Evolutionary conservation across 2,113 vertebrate species (phyloP).

Genomic region (Perognathus longimembris): DNA sequence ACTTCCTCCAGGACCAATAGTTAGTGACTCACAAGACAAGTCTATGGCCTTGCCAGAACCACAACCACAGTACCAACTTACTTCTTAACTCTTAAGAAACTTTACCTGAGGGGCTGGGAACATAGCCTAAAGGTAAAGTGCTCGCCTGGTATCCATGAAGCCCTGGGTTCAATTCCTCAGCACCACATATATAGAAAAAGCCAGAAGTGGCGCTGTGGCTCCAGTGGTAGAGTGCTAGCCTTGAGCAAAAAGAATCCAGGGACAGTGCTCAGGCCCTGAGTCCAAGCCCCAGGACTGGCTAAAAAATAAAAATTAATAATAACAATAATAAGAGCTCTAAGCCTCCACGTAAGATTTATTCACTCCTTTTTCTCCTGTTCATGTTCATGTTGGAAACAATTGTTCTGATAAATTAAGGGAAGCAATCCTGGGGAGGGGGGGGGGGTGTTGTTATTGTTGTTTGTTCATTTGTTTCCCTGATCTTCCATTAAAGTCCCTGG

Average conservation of each 20-base stretch:
- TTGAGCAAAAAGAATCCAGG: no score
- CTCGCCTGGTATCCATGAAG: no score
- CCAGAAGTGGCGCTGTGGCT: no score
- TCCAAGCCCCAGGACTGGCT: no score
- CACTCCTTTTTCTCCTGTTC: neutral
- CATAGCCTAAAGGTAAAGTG: no score
- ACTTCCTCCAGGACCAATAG: constrained; percentile 33
- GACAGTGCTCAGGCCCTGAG: no score
- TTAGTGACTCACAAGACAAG: constrained; percentile 42
- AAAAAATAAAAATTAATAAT: no score
- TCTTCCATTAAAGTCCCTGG: neutral
- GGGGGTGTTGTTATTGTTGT: neutral
- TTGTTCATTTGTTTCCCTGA: neutral
- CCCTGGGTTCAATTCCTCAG: no score
- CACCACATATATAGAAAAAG: no score
- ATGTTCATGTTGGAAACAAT: constrained; percentile 24
- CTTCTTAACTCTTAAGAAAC: neutral
- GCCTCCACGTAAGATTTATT: neutral
- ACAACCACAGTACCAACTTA: neutral
- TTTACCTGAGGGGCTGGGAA: neutral
- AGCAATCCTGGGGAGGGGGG: neutral
- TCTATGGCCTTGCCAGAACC: neutral
- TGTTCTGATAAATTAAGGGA: neutral
- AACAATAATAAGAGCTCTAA: neutral
- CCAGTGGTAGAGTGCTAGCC: no score